Conservation (phyloP, 2,797 vertebrate species). For the Furcifer pardalis region DNA sequence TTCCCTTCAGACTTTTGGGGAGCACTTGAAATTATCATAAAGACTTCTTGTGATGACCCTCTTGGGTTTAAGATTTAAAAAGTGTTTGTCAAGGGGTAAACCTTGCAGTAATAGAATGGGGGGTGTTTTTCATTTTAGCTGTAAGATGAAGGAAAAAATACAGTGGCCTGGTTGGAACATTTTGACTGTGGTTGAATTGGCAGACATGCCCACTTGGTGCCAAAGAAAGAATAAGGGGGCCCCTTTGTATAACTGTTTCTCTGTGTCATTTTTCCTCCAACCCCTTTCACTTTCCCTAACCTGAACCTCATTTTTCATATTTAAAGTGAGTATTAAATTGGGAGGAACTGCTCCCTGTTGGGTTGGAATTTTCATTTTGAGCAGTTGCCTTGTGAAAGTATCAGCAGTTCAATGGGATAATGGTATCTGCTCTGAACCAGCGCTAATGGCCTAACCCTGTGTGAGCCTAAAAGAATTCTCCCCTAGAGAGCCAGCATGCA, state of each 20-base stretch:
- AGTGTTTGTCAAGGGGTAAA: not conserved
- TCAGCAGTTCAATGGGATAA: constrained; percentile 61
- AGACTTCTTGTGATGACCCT: not conserved
- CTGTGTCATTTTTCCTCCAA: constrained; percentile 3
- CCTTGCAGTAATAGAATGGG: not conserved
- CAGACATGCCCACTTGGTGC: constrained; percentile 39
- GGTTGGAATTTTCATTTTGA: constrained; percentile 65
- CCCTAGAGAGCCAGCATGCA: constrained; percentile 67
- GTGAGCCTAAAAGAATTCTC: constrained; percentile 71
- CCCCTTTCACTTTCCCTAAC: not conserved
- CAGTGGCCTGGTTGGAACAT: not conserved
- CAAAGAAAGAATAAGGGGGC: constrained; percentile 46
- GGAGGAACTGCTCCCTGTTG: constrained; percentile 57
- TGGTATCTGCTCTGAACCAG: constrained; percentile 62
- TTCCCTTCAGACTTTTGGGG: not conserved
- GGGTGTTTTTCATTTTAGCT: not conserved
- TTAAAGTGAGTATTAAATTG: constrained; percentile 63
- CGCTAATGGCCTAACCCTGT: constrained; percentile 66
- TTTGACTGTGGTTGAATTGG: constrained; percentile 27
- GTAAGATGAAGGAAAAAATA: not conserved
- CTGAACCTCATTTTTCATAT: constrained; percentile 60
- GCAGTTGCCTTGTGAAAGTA: constrained; percentile 46
- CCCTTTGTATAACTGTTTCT: constrained; percentile 44
- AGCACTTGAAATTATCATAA: not conserved
- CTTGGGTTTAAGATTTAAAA: not conserved